Base-by-base conservation (phyloP, 2,113 vertebrate species). In the Saguinus imperator region DNA sequence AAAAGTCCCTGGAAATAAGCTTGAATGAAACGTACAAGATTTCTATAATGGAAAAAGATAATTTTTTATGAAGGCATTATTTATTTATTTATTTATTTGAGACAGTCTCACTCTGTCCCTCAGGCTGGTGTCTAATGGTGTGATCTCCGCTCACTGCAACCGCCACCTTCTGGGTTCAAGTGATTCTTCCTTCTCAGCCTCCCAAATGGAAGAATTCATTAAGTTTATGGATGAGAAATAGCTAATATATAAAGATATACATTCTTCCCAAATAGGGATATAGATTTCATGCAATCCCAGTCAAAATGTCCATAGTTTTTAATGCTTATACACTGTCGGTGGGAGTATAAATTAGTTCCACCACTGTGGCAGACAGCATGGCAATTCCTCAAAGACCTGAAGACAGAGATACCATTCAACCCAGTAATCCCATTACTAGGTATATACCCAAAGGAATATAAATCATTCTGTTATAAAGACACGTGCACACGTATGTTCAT, bases 81-180 rank as follows among this genome's bases (percentile, higher is more conserved):
- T 64, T 64, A 64, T 61, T 27, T 61, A 11, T 61, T 61, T 11
- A 3, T 58, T 35, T 35, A 35, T 35, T 68, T 68, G 29, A 68
- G 66, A 35, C 2, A 3, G 0, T n/a, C 32, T 68, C 7, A 2
- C 66, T 29, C 14, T n/a, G 14, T 68, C 0, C 13, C 66, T 68
- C 32, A 68, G 66, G 13, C 32, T 68, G 66, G 66, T 17, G 32
- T 68, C 32, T 32, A 68, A 32, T 3, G 66, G 66, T 6, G 2
- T 35, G 16, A 68, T 68, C 66, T 35, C 66, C 35, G 32, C 3
- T 35, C 32, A 68, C 32, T 35, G 66, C 29, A 7, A 68, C 32
- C 32, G 18, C 32, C 2, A n/a, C 66, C 32, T 68, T 14, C 66
- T 6, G 6, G 32, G 66, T 35, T 68, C 66, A 68, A 35, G 32